These are phyloP conservation scores for Malthinus flaveolus DNA, from an alignment of 2,888 invertebrate genomes.

Conservation along the genomic window DNA sequence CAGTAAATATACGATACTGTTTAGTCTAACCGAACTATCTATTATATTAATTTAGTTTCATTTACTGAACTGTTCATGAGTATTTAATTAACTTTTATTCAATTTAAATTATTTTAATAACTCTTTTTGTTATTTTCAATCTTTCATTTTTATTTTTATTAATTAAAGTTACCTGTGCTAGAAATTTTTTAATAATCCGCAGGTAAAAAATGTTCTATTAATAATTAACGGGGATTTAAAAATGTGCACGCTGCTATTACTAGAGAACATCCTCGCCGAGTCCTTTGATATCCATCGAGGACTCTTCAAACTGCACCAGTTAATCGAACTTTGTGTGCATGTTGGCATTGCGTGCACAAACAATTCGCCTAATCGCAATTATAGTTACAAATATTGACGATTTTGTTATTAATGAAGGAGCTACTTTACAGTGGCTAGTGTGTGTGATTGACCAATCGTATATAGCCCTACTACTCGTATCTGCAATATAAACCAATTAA, in stretches of 20 bases:
- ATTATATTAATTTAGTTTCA: too few relatives aligned
- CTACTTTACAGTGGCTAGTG: neutral
- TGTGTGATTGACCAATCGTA: too few relatives aligned
- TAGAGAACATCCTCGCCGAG: neutral
- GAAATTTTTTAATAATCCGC: neutral
- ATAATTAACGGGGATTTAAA: neutral
- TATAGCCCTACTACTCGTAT: too few relatives aligned
- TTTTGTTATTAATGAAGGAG: constrained; percentile 1
- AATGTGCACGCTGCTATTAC: too few relatives aligned
- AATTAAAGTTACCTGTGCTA: neutral
- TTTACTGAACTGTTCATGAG: too few relatives aligned
- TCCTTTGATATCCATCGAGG: neutral
- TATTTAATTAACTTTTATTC: too few relatives aligned
- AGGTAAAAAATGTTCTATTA: neutral
- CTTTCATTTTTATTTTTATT: too few relatives aligned
- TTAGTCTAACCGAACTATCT: too few relatives aligned
- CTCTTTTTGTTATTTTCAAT: too few relatives aligned
- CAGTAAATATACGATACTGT: too few relatives aligned
- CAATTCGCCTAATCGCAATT: constrained; percentile 1
- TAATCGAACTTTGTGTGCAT: constrained; percentile 2
- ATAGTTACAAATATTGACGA: constrained; percentile 1
- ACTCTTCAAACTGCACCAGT: neutral
- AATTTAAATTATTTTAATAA: too few relatives aligned
- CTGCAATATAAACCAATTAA: too few relatives aligned
- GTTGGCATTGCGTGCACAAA: constrained; percentile 1